Conservation (phyloP, 2,113 vertebrate genomes). For the Heteronetta atricapilla region DNA sequence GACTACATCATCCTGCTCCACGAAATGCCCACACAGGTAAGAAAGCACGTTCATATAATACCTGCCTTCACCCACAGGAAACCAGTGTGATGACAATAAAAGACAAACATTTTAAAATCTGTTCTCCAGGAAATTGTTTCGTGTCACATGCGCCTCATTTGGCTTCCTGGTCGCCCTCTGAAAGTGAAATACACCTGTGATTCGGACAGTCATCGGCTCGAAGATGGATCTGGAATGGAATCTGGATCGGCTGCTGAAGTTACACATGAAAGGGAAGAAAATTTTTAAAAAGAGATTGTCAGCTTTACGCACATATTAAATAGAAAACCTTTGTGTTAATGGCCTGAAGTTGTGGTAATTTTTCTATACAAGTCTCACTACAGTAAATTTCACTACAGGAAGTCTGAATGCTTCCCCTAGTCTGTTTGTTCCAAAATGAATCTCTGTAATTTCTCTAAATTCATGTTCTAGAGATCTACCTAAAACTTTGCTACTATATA, state of each 20-base stretch:
- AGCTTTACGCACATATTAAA: background rate
- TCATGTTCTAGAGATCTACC: background rate
- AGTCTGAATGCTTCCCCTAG: background rate
- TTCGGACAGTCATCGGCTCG: background rate
- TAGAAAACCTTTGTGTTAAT: background rate
- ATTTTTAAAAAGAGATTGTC: constrained; percentile 1
- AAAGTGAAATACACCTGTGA: constrained; percentile 73
- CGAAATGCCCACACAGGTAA: constrained; percentile 77
- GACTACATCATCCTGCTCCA: constrained; percentile 72
- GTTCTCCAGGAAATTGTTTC: constrained; percentile 70
- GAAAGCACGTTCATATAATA: rapidly evolving
- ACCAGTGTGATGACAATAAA: rapidly evolving
- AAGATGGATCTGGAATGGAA: constrained; percentile 57
- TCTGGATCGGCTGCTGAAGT: constrained; percentile 36
- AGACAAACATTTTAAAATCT: background rate
- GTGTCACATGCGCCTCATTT: constrained; percentile 73
- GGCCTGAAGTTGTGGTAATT: background rate
- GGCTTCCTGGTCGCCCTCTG: constrained; percentile 57
- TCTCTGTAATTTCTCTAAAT: background rate
- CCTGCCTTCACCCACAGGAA: background rate
- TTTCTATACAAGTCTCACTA: background rate
- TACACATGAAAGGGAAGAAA: background rate
- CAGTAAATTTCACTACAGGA: background rate
- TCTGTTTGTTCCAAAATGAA: background rate
- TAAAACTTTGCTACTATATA: background rate